Evolutionary conservation across 1,140 invertebrate genomes (phyloP).

Genomic region (Colletes gigas): DNA sequence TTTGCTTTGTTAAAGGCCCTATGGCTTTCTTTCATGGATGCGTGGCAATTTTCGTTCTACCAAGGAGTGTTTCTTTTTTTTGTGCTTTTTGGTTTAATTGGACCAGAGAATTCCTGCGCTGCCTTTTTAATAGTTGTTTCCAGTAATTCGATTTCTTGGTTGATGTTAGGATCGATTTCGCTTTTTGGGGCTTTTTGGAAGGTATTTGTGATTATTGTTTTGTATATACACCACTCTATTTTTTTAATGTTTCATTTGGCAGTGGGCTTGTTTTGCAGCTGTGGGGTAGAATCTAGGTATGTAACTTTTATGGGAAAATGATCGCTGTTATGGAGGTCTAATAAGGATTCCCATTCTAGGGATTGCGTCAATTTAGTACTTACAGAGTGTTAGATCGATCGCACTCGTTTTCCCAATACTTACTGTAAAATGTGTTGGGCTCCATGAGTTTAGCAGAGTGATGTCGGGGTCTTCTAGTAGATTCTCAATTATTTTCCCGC

Average conservation of each 20-base stretch:
- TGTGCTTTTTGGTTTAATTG: constrained; percentile 39
- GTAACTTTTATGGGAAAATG: constrained; percentile 65
- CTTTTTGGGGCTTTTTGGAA: constrained; percentile 1
- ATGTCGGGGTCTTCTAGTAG: constrained; percentile 54
- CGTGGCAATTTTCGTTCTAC: constrained; percentile 68
- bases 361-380: constrained; percentile 34
- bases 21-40: constrained; percentile 62
- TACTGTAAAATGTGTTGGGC: constrained; percentile 63
- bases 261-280: constrained; percentile 23
- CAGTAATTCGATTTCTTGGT: constrained; percentile 51
- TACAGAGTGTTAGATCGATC: constrained; percentile 66
- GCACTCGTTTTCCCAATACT: constrained; percentile 55
- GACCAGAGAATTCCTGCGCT: constrained; percentile 53
- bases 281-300: neutral
- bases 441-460: constrained; percentile 62
- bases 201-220: constrained; percentile 45
- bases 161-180: constrained; percentile 31
- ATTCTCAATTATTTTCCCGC: constrained; percentile 65
- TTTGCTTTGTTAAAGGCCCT: constrained; percentile 54
- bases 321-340: constrained; percentile 67
- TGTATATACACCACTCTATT: constrained; percentile 62
- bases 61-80: constrained; percentile 64
- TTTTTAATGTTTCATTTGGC: constrained; percentile 47
- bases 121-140: constrained; percentile 54
- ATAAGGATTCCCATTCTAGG: constrained; percentile 65